These are phyloP conservation scores for Pteromalus puparum DNA, from an alignment of 1,140 invertebrate genomes.

Conservation along the genomic window DNA sequence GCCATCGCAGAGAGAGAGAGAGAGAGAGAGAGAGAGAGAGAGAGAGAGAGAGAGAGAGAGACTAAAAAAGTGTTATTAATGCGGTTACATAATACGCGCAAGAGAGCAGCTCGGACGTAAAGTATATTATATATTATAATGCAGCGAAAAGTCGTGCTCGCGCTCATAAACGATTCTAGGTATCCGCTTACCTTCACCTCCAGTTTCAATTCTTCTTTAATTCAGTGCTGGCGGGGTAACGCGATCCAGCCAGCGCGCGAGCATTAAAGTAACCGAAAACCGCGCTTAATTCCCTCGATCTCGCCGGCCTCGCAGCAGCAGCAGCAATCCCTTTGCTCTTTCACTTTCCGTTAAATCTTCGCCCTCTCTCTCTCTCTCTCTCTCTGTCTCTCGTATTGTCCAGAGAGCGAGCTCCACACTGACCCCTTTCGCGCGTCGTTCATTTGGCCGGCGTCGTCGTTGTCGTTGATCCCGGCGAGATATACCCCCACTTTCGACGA, in stretches of 20 bases:
- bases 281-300: conserved; percentile 11
- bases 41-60: too few relatives aligned
- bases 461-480: not conserved
- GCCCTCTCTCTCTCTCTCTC: not conserved
- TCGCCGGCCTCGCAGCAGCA: not conserved
- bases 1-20: too few relatives aligned
- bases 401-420: not conserved
- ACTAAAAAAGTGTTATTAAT: too few relatives aligned
- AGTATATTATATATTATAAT: too few relatives aligned
- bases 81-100: too few relatives aligned
- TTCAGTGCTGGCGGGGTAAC: not conserved
- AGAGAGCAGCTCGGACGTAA: too few relatives aligned
- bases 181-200: not conserved
- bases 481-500: too few relatives aligned
- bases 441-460: not conserved
- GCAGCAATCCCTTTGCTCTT: not conserved
- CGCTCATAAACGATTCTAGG: not conserved
- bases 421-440: conserved; percentile 9
- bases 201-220: conserved; percentile 3
- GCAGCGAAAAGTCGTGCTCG: too few relatives aligned
- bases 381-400: conserved; percentile 2
- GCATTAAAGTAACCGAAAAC: conserved; percentile 16
- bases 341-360: conserved; percentile 1
- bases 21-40: too few relatives aligned
- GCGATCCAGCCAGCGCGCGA: not conserved